Percentiles rank a stretch among this genome's conserved stretches.
Conservation (phyloP, 2,113 vertebrate genomes). For the Apaloderma vittatum region DNA sequence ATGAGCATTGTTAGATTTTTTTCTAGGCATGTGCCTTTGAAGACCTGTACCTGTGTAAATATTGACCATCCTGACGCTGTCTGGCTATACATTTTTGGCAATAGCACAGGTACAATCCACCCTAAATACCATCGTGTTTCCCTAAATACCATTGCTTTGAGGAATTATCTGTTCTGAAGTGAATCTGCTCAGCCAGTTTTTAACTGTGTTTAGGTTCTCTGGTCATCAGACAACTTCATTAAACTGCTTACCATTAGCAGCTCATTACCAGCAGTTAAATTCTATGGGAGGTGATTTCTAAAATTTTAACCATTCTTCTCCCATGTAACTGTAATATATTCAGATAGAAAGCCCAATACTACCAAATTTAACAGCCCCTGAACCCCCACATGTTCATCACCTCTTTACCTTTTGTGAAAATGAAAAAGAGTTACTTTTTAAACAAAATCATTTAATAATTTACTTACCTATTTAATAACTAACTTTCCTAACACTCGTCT, state of each 20-base stretch:
- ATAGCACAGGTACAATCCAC: neutral
- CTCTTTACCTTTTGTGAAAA: neutral
- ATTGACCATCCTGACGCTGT: neutral
- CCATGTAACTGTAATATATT: neutral
- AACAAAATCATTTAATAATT: neutral
- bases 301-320: neutral
- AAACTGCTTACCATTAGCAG: neutral
- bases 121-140: neutral
- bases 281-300: neutral
- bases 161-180: neutral
- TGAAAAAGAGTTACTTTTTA: neutral
- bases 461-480: neutral
- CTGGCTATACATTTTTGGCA: slow-evolving; percentile 1
- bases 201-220: neutral
- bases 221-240: neutral
- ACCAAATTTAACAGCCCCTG: neutral
- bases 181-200: neutral
- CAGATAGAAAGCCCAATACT: neutral
- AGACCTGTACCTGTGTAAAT: slow-evolving; percentile 43
- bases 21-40: neutral
- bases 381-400: neutral
- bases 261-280: neutral
- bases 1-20: slow-evolving; percentile 4
- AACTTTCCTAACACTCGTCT: neutral
- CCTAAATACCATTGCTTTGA: neutral